Evolutionary conservation across 1,140 invertebrate species (phyloP).

Genomic region (Drosophila suzukii): DNA sequence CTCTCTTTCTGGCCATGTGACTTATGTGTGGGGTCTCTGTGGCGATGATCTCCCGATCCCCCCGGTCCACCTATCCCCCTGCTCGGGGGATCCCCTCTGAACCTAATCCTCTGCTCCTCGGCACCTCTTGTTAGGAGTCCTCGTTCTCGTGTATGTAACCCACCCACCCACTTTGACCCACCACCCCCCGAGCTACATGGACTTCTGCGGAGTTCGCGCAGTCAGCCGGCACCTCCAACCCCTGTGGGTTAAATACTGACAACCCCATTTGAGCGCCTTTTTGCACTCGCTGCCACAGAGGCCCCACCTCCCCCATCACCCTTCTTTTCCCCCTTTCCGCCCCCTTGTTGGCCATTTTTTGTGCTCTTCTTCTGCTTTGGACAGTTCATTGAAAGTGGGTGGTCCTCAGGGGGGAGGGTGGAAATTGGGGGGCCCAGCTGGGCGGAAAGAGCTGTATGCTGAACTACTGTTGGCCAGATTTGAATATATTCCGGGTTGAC

Average conservation of each 20-base stretch:
- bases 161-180: conserved; percentile 19
- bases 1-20: conserved; percentile 35
- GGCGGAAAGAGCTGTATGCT: background rate
- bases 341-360: conserved; percentile 28
- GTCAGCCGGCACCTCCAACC: conserved; percentile 81
- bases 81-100: conserved; percentile 50
- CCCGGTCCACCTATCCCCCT: conserved; percentile 6
- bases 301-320: conserved; percentile 51
- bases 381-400: conserved; percentile 76
- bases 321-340: conserved; percentile 36
- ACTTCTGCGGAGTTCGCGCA: conserved; percentile 78
- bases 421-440: background rate
- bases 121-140: conserved; percentile 68
- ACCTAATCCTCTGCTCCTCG: conserved; percentile 76
- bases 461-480: background rate
- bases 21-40: conserved; percentile 24
- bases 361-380: conserved; percentile 29
- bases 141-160: background rate
- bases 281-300: conserved; percentile 74
- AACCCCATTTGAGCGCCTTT: conserved; percentile 84
- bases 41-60: conserved; percentile 15
- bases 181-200: conserved; percentile 17
- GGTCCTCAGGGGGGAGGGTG: background rate
- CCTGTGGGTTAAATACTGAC: conserved; percentile 84
- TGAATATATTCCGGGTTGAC: background rate